Base-by-base conservation (phyloP, 2,888 invertebrate genomes). In the Cataglyphis livida region DNA sequence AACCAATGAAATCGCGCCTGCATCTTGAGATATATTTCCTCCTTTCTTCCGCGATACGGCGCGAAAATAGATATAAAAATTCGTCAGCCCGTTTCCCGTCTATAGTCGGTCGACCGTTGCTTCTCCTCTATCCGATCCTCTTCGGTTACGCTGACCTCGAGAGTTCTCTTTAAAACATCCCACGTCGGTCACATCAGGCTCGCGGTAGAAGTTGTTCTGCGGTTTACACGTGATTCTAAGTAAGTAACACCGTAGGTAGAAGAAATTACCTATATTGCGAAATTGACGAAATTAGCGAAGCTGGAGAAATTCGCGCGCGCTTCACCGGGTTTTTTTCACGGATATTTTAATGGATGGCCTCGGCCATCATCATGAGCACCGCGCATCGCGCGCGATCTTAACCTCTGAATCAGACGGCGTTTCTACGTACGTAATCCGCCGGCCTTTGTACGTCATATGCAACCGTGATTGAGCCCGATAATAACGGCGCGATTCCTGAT, bases 141-240 rank as follows among this genome's bases (percentile, higher is more conserved):
- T 89, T 92, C 88, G 90, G 89, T 92, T 92, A 92, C 89, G 89
- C 92, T 92, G 92, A 92, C 90, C 92, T 90, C 89, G 87, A 90
- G 89, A 91, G 91, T 93, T 90, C 92, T 92, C 90, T 91, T 93
- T 91, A 87, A 88, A 91, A 90, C 89, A 92, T 87, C 89, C 91
- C 90, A 88, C 90, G 87, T 91, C 89, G 86, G 83, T 90, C 79
- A 85, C 85, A 81, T 85, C n/a, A 89, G 90, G 90, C 89, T 91
- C 91, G 89, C 5, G 59, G 57, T 91, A 92, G 91, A 92, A 92
- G 91, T 91, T 89, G 86, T 92, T 93, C 89, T 93, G 91, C 91
- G 88, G 89, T 92, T 76, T 91, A 88, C 91, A 94, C 92, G 93
- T 94, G 93, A 89, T 90, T 91, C 88, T 79, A 92, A 91, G 94